Conservation (phyloP, 2,113 vertebrate species). For the Phaetusa simplex region DNA sequence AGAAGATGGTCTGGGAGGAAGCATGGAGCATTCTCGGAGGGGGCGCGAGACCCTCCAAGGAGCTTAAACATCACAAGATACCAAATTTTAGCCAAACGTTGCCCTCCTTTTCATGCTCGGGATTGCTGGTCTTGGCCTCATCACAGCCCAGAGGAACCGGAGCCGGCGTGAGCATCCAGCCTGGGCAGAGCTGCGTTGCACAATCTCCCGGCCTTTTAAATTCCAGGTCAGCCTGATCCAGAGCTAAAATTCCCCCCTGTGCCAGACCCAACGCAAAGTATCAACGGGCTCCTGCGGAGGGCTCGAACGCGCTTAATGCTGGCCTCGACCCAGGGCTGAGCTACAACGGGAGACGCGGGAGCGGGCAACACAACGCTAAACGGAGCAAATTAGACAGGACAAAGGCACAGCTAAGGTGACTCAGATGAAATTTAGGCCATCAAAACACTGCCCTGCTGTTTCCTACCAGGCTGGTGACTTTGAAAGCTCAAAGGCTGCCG, state of each 20-base stretch:
- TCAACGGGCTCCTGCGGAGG: neutral
- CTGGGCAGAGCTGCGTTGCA: neutral
- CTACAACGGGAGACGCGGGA: neutral
- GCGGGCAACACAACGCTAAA: neutral
- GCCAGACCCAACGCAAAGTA: neutral
- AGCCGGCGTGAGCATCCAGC: neutral
- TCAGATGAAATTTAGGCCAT: neutral
- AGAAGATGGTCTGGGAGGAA: neutral
- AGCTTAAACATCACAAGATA: neutral
- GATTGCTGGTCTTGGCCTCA: neutral
- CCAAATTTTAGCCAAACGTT: neutral
- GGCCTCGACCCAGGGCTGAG: neutral
- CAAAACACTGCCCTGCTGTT: neutral
- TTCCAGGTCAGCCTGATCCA: neutral
- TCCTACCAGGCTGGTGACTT: neutral
- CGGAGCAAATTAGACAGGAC: neutral
- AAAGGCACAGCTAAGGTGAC: slow-evolving; percentile 5
- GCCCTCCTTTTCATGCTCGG: neutral
- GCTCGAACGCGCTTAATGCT: neutral
- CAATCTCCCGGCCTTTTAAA: neutral
- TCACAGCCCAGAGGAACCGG: neutral
- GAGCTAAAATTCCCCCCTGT: neutral
- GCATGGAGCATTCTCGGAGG: neutral
- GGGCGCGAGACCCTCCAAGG: rapidly evolving
- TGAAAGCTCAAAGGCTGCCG: neutral